Conservation (phyloP, 2,113 vertebrate species). For the Heterocephalus glaber region DNA sequence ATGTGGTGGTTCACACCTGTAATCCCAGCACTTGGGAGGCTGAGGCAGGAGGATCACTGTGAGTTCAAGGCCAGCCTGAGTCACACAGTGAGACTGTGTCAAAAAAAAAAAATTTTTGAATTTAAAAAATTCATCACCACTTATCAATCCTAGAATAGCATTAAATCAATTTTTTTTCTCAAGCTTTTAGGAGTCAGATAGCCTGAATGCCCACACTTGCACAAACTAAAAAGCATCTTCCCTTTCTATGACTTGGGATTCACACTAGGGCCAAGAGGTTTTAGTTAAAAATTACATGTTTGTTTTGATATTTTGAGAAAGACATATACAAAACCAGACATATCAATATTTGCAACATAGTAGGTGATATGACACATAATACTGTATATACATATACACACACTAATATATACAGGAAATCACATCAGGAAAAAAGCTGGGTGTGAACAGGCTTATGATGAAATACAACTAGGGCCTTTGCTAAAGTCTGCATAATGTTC, state of each 20-base stretch:
- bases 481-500: neutral
- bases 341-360: neutral
- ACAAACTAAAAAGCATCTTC: neutral
- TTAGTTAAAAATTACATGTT: slow-evolving; percentile 58
- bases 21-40: no score
- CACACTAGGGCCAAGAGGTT: neutral
- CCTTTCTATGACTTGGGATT: neutral
- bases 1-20: no score
- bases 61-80: no score
- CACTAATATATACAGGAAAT: no score
- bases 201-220: neutral
- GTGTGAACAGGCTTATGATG: slow-evolving; percentile 40
- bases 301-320: no score
- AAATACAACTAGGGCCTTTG: slow-evolving; percentile 40
- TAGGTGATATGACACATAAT: neutral
- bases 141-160: neutral
- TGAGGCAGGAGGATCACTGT: no score
- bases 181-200: slow-evolving; percentile 16
- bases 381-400: neutral
- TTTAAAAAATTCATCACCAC: neutral
- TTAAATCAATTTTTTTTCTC: slow-evolving; percentile 47
- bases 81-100: no score
- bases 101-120: no score
- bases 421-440: no score
- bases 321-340: no score